These are phyloP conservation scores for Subanguina moxae DNA, from an alignment of 1,140 invertebrate genomes.

Conservation along the genomic window DNA sequence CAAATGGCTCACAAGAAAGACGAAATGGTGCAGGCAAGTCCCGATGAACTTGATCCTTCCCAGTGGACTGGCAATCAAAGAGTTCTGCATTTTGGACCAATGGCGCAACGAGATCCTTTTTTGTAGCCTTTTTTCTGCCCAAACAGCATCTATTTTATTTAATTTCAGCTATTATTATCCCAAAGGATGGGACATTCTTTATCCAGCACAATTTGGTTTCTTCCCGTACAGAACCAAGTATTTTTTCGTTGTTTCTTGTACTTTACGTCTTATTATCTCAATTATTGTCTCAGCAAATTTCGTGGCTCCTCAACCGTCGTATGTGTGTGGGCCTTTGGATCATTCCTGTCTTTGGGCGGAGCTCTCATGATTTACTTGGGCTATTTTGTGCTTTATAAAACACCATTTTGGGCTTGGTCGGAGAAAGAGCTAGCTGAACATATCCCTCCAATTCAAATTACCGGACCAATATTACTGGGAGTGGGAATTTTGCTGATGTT, in stretches of 20 bases:
- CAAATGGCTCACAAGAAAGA: conserved; percentile 57
- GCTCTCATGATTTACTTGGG: conserved; percentile 54
- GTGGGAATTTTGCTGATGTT: conserved; percentile 46
- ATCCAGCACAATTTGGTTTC: conserved; percentile 59
- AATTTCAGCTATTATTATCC: conserved; percentile 51
- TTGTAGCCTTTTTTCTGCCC: conserved; percentile 19
- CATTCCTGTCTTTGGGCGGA: conserved; percentile 55
- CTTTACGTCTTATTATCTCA: background rate
- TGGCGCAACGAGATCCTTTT: conserved; percentile 59
- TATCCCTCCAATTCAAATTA: conserved; percentile 48
- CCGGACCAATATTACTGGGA: conserved; percentile 48
- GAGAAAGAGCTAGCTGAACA: conserved; percentile 2
- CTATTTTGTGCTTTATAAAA: conserved; percentile 50
- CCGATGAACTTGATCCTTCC: conserved; percentile 52
- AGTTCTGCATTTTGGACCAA: conserved; percentile 58
- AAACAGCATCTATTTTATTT: background rate
- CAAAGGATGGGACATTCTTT: conserved; percentile 58
- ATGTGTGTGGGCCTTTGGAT: conserved; percentile 55
- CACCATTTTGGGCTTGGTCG: conserved; percentile 55
- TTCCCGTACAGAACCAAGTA: conserved; percentile 58
- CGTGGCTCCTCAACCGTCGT: conserved; percentile 53
- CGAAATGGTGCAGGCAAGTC: conserved; percentile 57
- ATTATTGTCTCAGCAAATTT: conserved; percentile 53
- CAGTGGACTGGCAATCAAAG: conserved; percentile 57
- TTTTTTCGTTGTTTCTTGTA: conserved; percentile 5